Evolutionary conservation across 2,797 vertebrate genomes (phyloP).

Genomic region (Pseudochaenichthys georgianus): DNA sequence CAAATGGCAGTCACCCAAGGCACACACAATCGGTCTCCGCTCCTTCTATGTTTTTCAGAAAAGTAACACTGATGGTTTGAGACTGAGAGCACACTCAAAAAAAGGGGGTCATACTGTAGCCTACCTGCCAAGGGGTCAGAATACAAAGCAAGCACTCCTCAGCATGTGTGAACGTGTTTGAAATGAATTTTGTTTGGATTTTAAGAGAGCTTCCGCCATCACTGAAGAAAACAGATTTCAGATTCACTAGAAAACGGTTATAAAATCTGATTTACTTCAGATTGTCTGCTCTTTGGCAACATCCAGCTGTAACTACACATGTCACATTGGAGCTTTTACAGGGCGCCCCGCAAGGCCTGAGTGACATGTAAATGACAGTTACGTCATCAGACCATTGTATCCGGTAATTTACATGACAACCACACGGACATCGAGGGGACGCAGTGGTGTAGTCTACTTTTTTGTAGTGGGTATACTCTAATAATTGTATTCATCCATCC

Average conservation of each 20-base stretch:
- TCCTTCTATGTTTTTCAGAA: constrained; percentile 47
- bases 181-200: constrained; percentile 12
- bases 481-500: too few species aligned
- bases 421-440: constrained; percentile 26
- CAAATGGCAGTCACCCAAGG: constrained; percentile 63
- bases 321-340: constrained; percentile 12
- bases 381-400: constrained; percentile 42
- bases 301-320: constrained; percentile 2
- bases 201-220: constrained; percentile 6
- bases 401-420: constrained; percentile 34
- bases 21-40: constrained; percentile 52
- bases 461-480: too few species aligned
- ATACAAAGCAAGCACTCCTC: constrained; percentile 50
- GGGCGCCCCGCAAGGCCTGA: background rate
- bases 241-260: background rate
- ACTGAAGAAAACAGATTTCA: background rate
- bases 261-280: background rate
- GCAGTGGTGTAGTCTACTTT: too few species aligned
- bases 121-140: constrained; percentile 37
- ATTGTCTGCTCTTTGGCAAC: background rate
- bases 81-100: constrained; percentile 38
- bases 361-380: constrained; percentile 15
- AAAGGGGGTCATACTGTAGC: background rate
- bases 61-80: constrained; percentile 42
- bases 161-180: constrained; percentile 6